phyloP scores from a whole-genome alignment of 1,140 invertebrate species.

The Nebria ingens region DNA sequence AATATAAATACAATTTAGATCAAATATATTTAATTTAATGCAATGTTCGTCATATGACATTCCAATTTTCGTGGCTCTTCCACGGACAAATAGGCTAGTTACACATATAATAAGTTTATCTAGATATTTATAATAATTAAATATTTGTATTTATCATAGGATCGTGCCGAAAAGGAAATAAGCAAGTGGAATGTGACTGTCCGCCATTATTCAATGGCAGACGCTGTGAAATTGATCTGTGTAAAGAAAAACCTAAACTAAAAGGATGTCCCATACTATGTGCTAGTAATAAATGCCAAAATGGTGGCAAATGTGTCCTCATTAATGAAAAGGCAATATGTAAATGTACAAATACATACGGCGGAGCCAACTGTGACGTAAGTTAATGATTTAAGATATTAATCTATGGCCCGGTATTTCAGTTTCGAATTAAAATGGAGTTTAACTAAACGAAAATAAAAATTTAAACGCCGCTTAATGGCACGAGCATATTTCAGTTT shows the following conservation, averaged over 20 bases:
- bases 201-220: slow-evolving; percentile 32
- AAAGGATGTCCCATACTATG: slow-evolving; percentile 6
- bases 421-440: no score
- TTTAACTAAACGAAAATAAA: no score
- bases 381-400: no score
- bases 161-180: slow-evolving; percentile 27
- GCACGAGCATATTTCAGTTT: slow-evolving; percentile 23
- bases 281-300: slow-evolving; percentile 13
- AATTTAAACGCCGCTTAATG: no score
- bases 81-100: slow-evolving; percentile 5
- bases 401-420: no score
- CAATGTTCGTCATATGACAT: no score
- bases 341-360: slow-evolving; percentile 31
- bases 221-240: slow-evolving; percentile 34
- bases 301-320: slow-evolving; percentile 24
- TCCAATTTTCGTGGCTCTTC: neutral
- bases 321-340: slow-evolving; percentile 28
- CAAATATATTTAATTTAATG: no score
- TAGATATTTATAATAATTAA: neutral
- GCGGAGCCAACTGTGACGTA: slow-evolving; percentile 24
- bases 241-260: slow-evolving; percentile 13
- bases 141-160: slow-evolving; percentile 6
- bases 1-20: no score
- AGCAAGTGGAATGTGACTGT: slow-evolving; percentile 36
- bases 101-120: slow-evolving; percentile 11